Evolutionary conservation across 1,140 invertebrate species (phyloP), one percentile per base, ranked within the genome.

Genomic region (Aphaenogaster rudis): DNA sequence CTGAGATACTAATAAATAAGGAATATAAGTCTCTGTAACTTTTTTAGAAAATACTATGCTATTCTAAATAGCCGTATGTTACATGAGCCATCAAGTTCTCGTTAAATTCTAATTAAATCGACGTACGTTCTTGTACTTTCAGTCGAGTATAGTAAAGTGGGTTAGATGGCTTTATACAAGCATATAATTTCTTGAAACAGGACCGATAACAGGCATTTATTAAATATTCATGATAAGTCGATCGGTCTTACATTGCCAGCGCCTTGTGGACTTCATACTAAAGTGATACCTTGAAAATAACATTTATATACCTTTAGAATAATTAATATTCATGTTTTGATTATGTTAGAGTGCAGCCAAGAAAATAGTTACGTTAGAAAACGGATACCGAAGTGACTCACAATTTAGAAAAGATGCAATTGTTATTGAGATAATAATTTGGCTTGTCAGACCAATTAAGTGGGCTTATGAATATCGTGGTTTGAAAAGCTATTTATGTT

Each of bases 141-240:
- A 66, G 66, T 28, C 21, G 5, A 59, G 28, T 66, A 21, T 48
- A 61, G 50, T 61, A 82, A 81, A 87, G 50, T 87, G 64, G 78
- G 78, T 81, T 87, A 87, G 57, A 72, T 76, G 15, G 50, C 69
- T 88, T 81, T 86, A 63, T 54, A 88, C 45, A 80, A 69, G 17
- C 33, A 36, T 78, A 80, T 86, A 80, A 86, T 86, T 86, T 74
- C 67, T 74, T 61, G 54, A 45, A 78, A 72, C 33, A 71, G 63
- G 36, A 74, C 64, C 74, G 71, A 61, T 78, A 78, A 76, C 71
- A 84, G 50, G 36, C 36, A 57, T 54, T 6, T n/a, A n/a, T 86
- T 88, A 88, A 88, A 79, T 86, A 86, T 86, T 88, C 67, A 81
- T 81, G 6, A 8, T 39, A 52, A 67, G 66, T 86, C 85, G 76